A percentile compares a stretch with the other conserved stretches of the same genome.
Evolutionary conservation across 1,140 invertebrate genomes (phyloP).

Genomic region (Aphis gossypii): DNA sequence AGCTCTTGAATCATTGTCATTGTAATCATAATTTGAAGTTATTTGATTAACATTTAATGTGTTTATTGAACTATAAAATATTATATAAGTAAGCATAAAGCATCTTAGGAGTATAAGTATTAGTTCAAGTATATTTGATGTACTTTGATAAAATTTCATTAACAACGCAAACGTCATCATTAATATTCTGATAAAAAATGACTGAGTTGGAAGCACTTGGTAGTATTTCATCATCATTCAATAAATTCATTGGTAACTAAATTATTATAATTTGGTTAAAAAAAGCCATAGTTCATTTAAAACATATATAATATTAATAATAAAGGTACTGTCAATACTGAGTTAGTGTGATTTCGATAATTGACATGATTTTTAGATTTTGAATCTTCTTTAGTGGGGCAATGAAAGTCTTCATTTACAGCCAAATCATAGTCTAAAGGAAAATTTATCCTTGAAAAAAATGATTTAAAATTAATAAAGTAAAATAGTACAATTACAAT

Average conservation of each 20-base stretch:
- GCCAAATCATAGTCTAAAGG: constrained; percentile 21
- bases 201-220: neutral
- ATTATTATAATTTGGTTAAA: neutral
- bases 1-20: neutral
- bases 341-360: neutral
- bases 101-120: neutral
- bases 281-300: neutral
- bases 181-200: constrained; percentile 26
- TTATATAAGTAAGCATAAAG: neutral
- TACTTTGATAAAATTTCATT: neutral
- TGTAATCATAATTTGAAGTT: neutral
- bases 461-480: neutral
- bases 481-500: neutral
- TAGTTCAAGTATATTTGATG: neutral
- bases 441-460: neutral
- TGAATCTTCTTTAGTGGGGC: neutral
- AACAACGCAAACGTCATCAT: neutral
- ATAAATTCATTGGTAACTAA: constrained; percentile 11
- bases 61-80: constrained; percentile 28
- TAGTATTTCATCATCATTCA: constrained; percentile 1
- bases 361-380: neutral
- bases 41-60: constrained; percentile 42
- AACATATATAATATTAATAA: neutral
- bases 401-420: constrained; percentile 36
- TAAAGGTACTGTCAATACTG: neutral